A percentile compares a stretch with the other conserved stretches of the same genome.
These are phyloP conservation scores for Oxytorus armatus DNA, from an alignment of 2,888 invertebrate genomes.

Conservation along the genomic window DNA sequence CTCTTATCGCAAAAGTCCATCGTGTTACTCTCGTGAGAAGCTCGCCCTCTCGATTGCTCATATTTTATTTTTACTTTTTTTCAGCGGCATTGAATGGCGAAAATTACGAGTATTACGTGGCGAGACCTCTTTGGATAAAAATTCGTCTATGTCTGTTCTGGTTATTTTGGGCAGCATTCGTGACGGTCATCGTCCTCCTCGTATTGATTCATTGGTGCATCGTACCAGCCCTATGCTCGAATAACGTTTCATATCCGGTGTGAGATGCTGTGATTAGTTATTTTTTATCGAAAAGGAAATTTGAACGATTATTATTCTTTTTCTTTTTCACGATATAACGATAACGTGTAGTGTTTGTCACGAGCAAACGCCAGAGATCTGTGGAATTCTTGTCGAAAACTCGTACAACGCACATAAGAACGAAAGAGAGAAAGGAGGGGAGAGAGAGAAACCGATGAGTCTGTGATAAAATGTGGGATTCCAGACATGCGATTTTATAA, in stretches of 20 bases:
- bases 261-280: constrained; percentile 17
- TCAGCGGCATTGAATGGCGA: constrained; percentile 70
- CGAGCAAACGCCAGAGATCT: constrained; percentile 13
- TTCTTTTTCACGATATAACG: background rate
- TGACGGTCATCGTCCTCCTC: constrained; percentile 72
- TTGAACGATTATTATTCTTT: background rate
- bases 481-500: background rate
- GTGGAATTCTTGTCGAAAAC: constrained; percentile 8
- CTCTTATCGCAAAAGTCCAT: constrained; percentile 3
- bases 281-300: background rate
- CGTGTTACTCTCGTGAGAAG: too few species aligned
- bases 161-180: constrained; percentile 76
- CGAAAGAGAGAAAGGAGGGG: constrained; percentile 8
- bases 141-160: constrained; percentile 77
- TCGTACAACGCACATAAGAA: background rate
- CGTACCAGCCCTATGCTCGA: constrained; percentile 63
- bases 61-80: constrained; percentile 9
- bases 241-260: constrained; percentile 12
- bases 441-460: constrained; percentile 15
- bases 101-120: constrained; percentile 72
- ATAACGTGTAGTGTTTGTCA: constrained; percentile 8
- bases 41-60: background rate
- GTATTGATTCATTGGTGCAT: constrained; percentile 72
- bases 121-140: constrained; percentile 75
- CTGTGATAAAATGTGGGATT: constrained; percentile 35